Evolutionary conservation across 2,113 vertebrate genomes (phyloP).

Genomic region (Pungitius pungitius): DNA sequence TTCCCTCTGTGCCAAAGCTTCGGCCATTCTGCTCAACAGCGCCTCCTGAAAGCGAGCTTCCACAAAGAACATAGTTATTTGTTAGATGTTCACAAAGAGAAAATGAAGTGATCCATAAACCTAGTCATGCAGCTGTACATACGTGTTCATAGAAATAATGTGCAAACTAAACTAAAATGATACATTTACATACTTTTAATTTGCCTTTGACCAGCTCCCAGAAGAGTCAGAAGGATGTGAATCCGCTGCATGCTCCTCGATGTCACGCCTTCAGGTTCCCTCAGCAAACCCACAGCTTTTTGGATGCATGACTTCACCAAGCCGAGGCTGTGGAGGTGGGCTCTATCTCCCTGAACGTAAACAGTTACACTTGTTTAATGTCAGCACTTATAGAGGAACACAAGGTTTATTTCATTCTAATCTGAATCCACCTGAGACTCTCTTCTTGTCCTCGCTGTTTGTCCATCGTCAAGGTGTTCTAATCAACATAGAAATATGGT

Average conservation of each 20-base stretch:
- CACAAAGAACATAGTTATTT: neutral
- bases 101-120: neutral
- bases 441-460: neutral
- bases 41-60: constrained; percentile 70
- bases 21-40: constrained; percentile 64
- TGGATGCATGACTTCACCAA: constrained; percentile 78
- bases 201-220: constrained; percentile 34
- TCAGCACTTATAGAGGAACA: neutral
- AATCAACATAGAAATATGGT: neutral
- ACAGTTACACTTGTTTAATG: neutral
- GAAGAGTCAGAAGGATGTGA: constrained; percentile 68
- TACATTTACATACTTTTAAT: constrained; percentile 60
- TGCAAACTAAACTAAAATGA: neutral
- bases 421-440: constrained; percentile 9
- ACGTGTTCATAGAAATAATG: neutral
- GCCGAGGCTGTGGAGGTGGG: constrained; percentile 67
- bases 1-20: constrained; percentile 64
- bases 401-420: neutral
- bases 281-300: constrained; percentile 76
- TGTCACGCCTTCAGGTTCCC: constrained; percentile 48
- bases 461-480: constrained; percentile 23
- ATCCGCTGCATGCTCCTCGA: constrained; percentile 73
- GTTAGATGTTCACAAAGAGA: neutral
- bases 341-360: constrained; percentile 38
- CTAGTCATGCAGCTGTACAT: neutral